These are phyloP conservation scores for Crossocerus cetratus DNA, from an alignment of 2,888 invertebrate species.

Conservation along the genomic window DNA sequence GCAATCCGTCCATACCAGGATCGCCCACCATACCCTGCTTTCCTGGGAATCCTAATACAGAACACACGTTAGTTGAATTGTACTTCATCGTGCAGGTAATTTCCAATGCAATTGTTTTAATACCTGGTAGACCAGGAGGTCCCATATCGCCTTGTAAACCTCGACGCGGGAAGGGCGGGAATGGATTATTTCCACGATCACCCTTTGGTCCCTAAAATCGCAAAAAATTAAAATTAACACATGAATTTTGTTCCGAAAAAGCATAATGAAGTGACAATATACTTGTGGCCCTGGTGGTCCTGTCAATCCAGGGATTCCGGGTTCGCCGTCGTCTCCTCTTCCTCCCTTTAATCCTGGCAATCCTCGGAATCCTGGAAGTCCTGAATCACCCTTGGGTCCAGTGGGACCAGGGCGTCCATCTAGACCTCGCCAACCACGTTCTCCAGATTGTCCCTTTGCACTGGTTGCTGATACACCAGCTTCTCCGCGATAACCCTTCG, in stretches of 20 bases:
- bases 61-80: constrained; percentile 40
- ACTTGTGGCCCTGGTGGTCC: constrained; percentile 71
- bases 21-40: constrained; percentile 81
- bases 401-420: constrained; percentile 68
- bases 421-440: constrained; percentile 68
- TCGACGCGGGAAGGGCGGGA: constrained; percentile 64
- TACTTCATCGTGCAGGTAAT: neutral
- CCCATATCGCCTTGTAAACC: constrained; percentile 82
- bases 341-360: constrained; percentile 69
- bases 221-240: constrained; percentile 4
- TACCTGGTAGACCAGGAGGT: constrained; percentile 79
- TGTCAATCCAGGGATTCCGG: constrained; percentile 78
- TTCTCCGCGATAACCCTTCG: constrained; percentile 81
- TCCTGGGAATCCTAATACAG: constrained; percentile 75
- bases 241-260: neutral
- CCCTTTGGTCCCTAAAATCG: constrained; percentile 73
- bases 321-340: constrained; percentile 76
- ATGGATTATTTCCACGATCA: constrained; percentile 71
- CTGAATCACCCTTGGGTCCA: constrained; percentile 72
- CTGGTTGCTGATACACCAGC: constrained; percentile 79
- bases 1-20: constrained; percentile 82
- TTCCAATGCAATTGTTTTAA: constrained; percentile 4
- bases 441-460: constrained; percentile 76
- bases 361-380: constrained; percentile 70
- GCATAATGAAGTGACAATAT: neutral